phyloP scores from a whole-genome alignment of 1,140 invertebrate genomes.

The Drosophila leontia region DNA sequence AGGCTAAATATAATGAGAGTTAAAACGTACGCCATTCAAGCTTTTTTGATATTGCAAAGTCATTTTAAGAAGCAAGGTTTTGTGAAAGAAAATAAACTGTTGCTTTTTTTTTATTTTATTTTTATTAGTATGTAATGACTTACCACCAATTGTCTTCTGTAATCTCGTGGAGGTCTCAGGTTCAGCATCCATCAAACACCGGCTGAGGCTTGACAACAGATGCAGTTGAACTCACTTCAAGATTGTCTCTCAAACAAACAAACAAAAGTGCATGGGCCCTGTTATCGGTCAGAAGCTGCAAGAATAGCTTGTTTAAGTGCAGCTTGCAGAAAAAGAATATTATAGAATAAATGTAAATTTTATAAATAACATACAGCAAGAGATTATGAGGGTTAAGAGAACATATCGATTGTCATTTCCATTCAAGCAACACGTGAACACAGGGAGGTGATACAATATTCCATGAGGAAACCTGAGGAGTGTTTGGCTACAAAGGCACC shows the following conservation, averaged over 20 bases:
- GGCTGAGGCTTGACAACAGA: conserved; percentile 38
- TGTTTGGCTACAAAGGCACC: background rate
- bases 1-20: conserved; percentile 8
- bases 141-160: conserved; percentile 12
- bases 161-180: conserved; percentile 13
- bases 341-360: conserved; percentile 26
- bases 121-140: background rate
- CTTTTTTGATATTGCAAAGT: too few relatives aligned
- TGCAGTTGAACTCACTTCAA: conserved; percentile 12
- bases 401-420: conserved; percentile 33
- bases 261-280: conserved; percentile 45
- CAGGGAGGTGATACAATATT: conserved; percentile 12
- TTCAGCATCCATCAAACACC: conserved; percentile 43
- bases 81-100: too few relatives aligned
- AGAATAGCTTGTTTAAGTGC: conserved; percentile 44
- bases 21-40: background rate
- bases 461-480: conserved; percentile 15
- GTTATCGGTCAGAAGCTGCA: conserved; percentile 60
- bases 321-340: conserved; percentile 12
- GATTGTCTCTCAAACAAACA: conserved; percentile 41
- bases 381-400: conserved; percentile 13
- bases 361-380: conserved; percentile 21
- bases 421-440: conserved; percentile 35
- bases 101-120: background rate
- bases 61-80: background rate